Conservation (phyloP, 2,797 vertebrate species). For the Toxotes lorentzi region DNA sequence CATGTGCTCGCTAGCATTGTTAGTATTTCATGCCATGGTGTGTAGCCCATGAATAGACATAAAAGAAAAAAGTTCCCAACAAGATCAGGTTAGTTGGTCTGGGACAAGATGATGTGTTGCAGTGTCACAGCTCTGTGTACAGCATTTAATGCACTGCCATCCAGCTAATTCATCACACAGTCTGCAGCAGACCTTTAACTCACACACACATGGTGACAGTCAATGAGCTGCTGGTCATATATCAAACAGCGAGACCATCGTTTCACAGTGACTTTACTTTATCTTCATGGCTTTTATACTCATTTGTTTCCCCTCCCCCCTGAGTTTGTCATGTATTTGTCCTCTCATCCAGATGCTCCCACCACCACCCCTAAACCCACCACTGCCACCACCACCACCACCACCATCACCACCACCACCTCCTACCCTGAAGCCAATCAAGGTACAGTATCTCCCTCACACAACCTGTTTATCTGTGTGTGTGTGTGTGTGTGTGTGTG, state of each 20-base stretch:
- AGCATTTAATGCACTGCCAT: conserved; percentile 41
- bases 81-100: conserved; percentile 31
- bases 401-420: conserved; percentile 89
- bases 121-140: conserved; percentile 21
- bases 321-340: conserved; percentile 87
- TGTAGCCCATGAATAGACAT: conserved; percentile 43
- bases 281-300: conserved; percentile 77
- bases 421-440: conserved; percentile 91
- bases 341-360: conserved; percentile 98
- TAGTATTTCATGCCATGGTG: conserved; percentile 42
- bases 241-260: conserved; percentile 39
- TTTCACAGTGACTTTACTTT: conserved; percentile 77
- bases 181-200: conserved; percentile 28
- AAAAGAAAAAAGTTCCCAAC: conserved; percentile 45
- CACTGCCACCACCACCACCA: conserved; percentile 87
- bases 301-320: conserved; percentile 75
- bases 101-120: conserved; percentile 26
- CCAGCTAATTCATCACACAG: conserved; percentile 30
- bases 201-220: conserved; percentile 6
- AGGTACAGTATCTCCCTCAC: conserved; percentile 72
- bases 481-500: conserved; percentile 31
- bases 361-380: conserved; percentile 99
- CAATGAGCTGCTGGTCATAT: conserved; percentile 26
- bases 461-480: conserved; percentile 21
- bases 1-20: conserved; percentile 41